Base-by-base conservation (phyloP, 2,888 invertebrate genomes). In the Drosophila niveifrons region DNA sequence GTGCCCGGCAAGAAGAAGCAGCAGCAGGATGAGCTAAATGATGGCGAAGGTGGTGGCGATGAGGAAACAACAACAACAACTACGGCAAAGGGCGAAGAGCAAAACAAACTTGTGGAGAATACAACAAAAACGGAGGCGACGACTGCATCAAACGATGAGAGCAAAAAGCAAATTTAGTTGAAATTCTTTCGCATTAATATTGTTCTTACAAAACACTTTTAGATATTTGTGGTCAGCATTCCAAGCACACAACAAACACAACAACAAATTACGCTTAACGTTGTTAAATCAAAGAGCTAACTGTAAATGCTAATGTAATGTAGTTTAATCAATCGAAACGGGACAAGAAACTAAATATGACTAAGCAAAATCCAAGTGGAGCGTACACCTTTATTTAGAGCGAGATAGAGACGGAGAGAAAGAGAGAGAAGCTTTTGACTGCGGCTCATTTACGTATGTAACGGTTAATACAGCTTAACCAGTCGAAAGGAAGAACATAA, bases 1-100 rank as follows among this genome's bases (percentile, higher is more conserved):
- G 79, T 81, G 8, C 89, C 91, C 39, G 88, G 72, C 3, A 53
- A 18, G n/a, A 52, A 55, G n/a, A 72, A 80, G 23, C 55, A 56
- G 34, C 34, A 34, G 34, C 34, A 11, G 23, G 23, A 23, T 23
- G 23, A 23, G 11, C 1, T 29, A 1, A 48, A 31, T 9, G 52
- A 7, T 0, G 17, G 3, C 10, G 10, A 23, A 31, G 9, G 29
- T 0, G 29, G 23, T 7, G 50, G 46, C 13, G 43, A 58, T 13
- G 56, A 31, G 8, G 13, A 41, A 8, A 10, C 51, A 15, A 7
- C 41, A 31, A 8, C 10, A 11, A 29, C 29, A 3, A 10, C 56
- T 3, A 28, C 23, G 6, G 6, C 29, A 3, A 10, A 52, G 7
- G 36, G 36, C 6, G 29, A 43, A 39, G n/a, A 62, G 3, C 9